Conservation (phyloP, 2,113 vertebrate species). For the Pelobates fuscus region DNA sequence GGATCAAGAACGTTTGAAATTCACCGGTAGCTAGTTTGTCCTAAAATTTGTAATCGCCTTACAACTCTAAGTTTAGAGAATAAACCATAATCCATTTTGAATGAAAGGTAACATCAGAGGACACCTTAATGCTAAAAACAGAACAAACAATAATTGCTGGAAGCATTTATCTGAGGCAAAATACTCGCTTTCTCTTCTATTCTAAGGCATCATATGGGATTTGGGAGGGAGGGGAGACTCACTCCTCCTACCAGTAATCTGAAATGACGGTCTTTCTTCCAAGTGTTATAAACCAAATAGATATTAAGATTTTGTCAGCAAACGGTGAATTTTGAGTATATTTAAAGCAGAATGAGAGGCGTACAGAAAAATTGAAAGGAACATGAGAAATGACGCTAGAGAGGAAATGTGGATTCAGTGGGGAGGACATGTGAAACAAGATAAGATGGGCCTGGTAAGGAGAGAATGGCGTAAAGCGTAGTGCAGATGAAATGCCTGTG, state of each 20-base stretch:
- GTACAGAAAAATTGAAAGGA: slow-evolving; percentile 26
- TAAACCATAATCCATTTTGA: too few relatives aligned
- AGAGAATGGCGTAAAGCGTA: slow-evolving; percentile 2
- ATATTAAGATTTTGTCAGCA: slow-evolving; percentile 26
- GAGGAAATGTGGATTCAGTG: not conserved
- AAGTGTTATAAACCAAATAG: slow-evolving; percentile 27
- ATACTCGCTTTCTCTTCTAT: too few relatives aligned
- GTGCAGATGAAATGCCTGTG: slow-evolving; percentile 1
- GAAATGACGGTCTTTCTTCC: not conserved
- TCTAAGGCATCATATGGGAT: not conserved
- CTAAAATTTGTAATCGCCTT: too few relatives aligned
- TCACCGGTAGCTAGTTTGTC: too few relatives aligned
- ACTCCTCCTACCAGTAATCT: not conserved
- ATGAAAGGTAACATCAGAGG: too few relatives aligned
- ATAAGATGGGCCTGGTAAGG: not conserved
- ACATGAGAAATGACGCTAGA: not conserved
- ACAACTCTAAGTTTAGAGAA: too few relatives aligned
- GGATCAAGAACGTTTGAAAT: too few relatives aligned
- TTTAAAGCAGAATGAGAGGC: slow-evolving; percentile 50
- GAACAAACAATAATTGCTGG: too few relatives aligned
- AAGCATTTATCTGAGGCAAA: too few relatives aligned
- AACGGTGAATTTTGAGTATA: slow-evolving; percentile 15
- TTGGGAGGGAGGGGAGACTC: not conserved
- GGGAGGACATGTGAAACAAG: slow-evolving; percentile 5
- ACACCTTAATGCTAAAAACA: too few relatives aligned